Percentiles rank a stretch among this genome's conserved stretches.
Conservation (phyloP, 2,797 vertebrate genomes). For the Helicolenus hilgendorfi region DNA sequence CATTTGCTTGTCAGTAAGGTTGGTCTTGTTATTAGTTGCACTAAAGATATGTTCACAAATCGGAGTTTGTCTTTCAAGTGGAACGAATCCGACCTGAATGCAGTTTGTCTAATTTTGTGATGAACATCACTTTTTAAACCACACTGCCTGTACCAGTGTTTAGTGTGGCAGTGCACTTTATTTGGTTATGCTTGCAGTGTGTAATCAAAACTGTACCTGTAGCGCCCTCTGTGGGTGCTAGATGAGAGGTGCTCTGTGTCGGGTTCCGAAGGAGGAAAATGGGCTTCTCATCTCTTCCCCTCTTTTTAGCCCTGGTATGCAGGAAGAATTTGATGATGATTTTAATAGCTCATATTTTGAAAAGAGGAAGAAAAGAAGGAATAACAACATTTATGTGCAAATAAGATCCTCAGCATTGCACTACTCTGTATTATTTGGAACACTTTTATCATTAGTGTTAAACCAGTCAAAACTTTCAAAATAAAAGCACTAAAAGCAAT, state of each 20-base stretch:
- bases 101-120: neutral
- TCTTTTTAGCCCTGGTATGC: neutral
- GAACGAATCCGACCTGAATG: neutral
- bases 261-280: neutral
- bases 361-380: neutral
- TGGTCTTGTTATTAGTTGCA: neutral
- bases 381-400: neutral
- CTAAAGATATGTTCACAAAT: neutral
- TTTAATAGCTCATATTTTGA: neutral
- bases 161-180: neutral
- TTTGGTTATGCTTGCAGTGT: neutral
- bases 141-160: neutral
- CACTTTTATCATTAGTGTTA: neutral
- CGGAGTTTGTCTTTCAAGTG: neutral
- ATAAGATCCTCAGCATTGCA: neutral
- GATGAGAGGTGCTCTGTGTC: neutral
- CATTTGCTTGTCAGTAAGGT: neutral
- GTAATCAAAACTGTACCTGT: neutral
- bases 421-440: neutral
- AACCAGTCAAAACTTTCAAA: neutral
- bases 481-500: constrained; percentile 22
- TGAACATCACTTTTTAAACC: neutral
- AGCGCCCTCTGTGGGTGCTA: constrained; percentile 43
- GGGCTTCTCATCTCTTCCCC: no score
- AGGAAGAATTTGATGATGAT: neutral